A percentile compares a stretch with the other conserved stretches of the same genome.
These are phyloP conservation scores for Siniperca knerii DNA, from an alignment of 2,113 vertebrate genomes.

Conservation along the genomic window DNA sequence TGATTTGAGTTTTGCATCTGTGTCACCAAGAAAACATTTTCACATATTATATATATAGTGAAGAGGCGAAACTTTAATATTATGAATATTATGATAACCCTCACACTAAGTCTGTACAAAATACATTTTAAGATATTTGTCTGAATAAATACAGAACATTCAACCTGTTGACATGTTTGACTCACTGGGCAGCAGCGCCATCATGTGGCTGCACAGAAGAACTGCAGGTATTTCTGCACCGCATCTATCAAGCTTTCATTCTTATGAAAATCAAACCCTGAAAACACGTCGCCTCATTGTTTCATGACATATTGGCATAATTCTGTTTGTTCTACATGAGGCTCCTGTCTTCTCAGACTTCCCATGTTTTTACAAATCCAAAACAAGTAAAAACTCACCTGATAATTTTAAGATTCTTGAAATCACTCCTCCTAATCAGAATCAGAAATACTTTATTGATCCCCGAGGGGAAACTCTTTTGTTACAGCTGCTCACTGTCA, in stretches of 20 bases:
- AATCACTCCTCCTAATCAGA: too few relatives aligned
- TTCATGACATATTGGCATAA: background rate
- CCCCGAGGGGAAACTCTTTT: too few relatives aligned
- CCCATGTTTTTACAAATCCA: too few relatives aligned
- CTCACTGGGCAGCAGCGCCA: slow-evolving; percentile 1
- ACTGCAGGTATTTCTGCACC: background rate
- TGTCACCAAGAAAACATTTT: background rate
- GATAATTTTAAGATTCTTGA: too few relatives aligned
- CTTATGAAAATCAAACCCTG: background rate
- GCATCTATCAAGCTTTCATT: background rate
- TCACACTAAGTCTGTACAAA: background rate
- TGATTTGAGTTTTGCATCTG: background rate
- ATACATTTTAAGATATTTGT: background rate
- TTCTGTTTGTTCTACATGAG: background rate
- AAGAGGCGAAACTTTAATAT: background rate
- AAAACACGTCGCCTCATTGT: background rate
- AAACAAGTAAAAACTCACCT: too few relatives aligned
- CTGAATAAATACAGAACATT: background rate
- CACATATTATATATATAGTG: background rate
- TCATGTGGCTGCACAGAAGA: background rate
- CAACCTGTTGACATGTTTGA: background rate
- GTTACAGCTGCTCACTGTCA: too few relatives aligned
- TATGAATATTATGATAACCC: background rate
- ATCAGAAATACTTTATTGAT: too few relatives aligned
- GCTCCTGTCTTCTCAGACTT: too few relatives aligned